A percentile compares a stretch with the other conserved stretches of the same genome.
phyloP scores from a whole-genome alignment of 1,140 invertebrate genomes.

The Nephila pilipes region DNA sequence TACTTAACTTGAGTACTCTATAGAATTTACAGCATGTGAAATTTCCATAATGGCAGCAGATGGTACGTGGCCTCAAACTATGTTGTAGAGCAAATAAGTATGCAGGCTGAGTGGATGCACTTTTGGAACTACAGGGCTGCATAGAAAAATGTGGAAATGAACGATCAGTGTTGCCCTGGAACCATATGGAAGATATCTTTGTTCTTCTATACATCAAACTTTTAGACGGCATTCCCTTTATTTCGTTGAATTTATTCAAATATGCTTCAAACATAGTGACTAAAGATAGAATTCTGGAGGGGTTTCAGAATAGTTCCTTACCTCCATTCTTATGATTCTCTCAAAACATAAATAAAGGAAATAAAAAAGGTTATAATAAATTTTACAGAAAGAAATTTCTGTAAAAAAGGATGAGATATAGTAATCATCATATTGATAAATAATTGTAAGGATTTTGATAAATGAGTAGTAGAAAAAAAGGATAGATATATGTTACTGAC shows the following conservation, averaged over 20 bases:
- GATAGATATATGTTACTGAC: too few relatives aligned
- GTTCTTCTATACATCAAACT: neutral
- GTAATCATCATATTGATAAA: too few relatives aligned
- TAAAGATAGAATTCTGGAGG: too few relatives aligned
- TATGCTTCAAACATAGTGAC: neutral
- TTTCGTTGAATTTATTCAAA: neutral
- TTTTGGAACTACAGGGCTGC: neutral
- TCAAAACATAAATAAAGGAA: too few relatives aligned
- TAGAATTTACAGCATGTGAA: neutral
- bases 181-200: neutral
- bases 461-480: too few relatives aligned
- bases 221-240: neutral
- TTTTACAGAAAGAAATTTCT: too few relatives aligned
- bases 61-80: neutral
- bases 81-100: neutral
- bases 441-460: too few relatives aligned
- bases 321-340: too few relatives aligned
- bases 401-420: too few relatives aligned
- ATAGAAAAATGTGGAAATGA: neutral
- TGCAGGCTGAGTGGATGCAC: neutral
- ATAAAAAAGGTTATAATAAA: too few relatives aligned
- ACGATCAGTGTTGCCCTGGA: neutral
- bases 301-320: too few relatives aligned
- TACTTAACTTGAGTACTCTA: neutral
- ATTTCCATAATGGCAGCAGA: constrained; percentile 21